Evolutionary conservation across 2,888 invertebrate species (phyloP).

Genomic region (Iphiclides podalirius): DNA sequence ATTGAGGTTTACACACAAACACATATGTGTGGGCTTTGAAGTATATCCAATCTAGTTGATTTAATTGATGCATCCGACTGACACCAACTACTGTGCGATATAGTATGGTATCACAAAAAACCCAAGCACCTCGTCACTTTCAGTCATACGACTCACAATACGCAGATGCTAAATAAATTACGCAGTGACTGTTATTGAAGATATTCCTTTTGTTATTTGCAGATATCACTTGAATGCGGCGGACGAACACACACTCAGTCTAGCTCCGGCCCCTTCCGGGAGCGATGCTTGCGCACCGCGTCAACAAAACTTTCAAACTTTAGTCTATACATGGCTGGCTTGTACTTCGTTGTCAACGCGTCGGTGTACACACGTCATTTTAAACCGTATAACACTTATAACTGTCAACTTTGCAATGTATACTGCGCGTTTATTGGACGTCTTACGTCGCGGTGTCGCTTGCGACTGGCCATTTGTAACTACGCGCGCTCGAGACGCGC

Average conservation of each 20-base stretch:
- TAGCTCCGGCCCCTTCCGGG: constrained; percentile 24
- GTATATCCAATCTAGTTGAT: no score
- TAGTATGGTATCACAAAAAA: no score
- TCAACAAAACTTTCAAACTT: constrained; percentile 18
- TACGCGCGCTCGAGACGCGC: constrained; percentile 9
- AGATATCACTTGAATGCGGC: constrained; percentile 24
- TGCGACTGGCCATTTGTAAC: constrained; percentile 6
- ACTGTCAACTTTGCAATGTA: constrained; percentile 1
- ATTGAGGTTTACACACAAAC: no score
- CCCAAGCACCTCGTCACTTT: no score
- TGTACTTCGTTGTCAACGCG: constrained; percentile 36
- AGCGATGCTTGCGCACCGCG: constrained; percentile 32
- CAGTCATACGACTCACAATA: no score
- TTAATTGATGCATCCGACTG: no score
- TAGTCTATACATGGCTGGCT: constrained; percentile 38
- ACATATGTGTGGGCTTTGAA: no score
- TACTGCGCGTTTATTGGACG: neutral
- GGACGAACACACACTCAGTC: constrained; percentile 16
- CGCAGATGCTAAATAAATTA: no score
- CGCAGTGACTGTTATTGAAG: no score
- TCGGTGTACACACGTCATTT: constrained; percentile 16
- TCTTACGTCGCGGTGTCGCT: constrained; percentile 12
- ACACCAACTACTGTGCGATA: no score
- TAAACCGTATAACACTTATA: constrained; percentile 13
- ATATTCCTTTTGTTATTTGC: constrained; percentile 12